These are phyloP conservation scores for Lymantria dispar DNA, from an alignment of 2,888 invertebrate genomes.

Conservation along the genomic window DNA sequence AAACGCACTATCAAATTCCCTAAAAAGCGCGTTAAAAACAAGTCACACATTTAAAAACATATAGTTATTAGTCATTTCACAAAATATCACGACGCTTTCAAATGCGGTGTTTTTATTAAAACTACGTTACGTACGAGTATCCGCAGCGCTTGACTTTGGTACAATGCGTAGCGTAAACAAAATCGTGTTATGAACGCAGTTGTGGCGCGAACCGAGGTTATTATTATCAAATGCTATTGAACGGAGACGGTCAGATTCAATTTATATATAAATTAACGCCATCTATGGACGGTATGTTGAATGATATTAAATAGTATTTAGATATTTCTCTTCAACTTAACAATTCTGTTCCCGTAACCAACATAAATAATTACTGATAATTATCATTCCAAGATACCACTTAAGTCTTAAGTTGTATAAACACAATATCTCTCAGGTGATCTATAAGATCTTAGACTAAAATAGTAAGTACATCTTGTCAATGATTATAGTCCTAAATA, in stretches of 20 bases:
- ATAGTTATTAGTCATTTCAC: slow-evolving; percentile 8
- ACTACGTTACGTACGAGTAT: slow-evolving; percentile 30
- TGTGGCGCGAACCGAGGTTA: slow-evolving; percentile 45
- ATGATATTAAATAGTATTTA: no score
- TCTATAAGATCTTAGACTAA: no score
- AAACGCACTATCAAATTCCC: background rate
- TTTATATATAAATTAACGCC: slow-evolving; percentile 21
- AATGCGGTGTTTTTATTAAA: background rate
- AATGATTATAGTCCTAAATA: no score
- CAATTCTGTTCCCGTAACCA: no score
- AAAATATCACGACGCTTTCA: background rate
- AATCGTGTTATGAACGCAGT: slow-evolving; percentile 42
- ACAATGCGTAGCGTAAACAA: slow-evolving; percentile 52
- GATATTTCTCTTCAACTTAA: no score
- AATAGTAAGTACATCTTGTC: no score
- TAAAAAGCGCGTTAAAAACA: slow-evolving; percentile 18
- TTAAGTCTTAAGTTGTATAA: no score
- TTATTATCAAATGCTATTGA: slow-evolving; percentile 51
- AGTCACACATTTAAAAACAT: slow-evolving; percentile 14
- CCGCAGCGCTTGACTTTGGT: slow-evolving; percentile 38
- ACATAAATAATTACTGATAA: no score
- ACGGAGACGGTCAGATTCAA: slow-evolving; percentile 28
- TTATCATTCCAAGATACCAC: no score
- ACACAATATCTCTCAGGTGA: no score
- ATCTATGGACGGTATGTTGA: slow-evolving; percentile 13